A percentile compares a stretch with the other conserved stretches of the same genome.
Conservation (phyloP, 1,140 invertebrate genomes). For the Protaetia brevitarsis region DNA sequence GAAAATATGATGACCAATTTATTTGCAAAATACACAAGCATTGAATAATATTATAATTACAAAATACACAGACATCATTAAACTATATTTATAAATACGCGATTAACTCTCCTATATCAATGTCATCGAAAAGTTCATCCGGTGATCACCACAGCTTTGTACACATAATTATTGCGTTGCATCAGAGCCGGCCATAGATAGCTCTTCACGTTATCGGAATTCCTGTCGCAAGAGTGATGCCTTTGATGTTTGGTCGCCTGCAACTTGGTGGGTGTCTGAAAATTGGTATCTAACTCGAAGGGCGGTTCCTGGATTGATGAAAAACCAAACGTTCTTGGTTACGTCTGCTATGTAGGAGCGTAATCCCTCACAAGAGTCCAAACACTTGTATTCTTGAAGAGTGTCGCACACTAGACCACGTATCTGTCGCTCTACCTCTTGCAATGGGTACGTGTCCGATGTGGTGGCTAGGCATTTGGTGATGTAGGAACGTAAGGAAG, state of each 20-base stretch:
- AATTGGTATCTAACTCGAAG: constrained; percentile 60
- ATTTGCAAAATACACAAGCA: too few species aligned
- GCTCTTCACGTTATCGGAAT: constrained; percentile 59
- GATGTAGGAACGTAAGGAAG: constrained; percentile 40
- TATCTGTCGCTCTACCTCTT: constrained; percentile 59
- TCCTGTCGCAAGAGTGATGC: constrained; percentile 54
- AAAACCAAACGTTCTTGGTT: constrained; percentile 57
- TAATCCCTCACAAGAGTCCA: constrained; percentile 54
- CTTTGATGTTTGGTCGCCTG: constrained; percentile 58
- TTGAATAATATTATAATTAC: not conserved
- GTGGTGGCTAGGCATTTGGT: constrained; percentile 50
- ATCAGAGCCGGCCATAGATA: constrained; percentile 65
- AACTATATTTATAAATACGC: too few species aligned
- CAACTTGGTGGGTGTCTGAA: constrained; percentile 56
- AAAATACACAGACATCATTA: not conserved
- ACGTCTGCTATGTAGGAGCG: constrained; percentile 55
- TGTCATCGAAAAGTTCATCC: constrained; percentile 20
- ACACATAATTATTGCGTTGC: constrained; percentile 56
- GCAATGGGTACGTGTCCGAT: constrained; percentile 56
- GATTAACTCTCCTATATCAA: too few species aligned
- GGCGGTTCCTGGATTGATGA: constrained; percentile 58
- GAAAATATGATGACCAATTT: too few species aligned
- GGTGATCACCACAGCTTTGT: constrained; percentile 61
- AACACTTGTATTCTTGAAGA: constrained; percentile 60
- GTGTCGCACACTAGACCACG: constrained; percentile 48